phyloP scores from a whole-genome alignment of 2,113 vertebrate genomes.

The Actinemys pallida region DNA sequence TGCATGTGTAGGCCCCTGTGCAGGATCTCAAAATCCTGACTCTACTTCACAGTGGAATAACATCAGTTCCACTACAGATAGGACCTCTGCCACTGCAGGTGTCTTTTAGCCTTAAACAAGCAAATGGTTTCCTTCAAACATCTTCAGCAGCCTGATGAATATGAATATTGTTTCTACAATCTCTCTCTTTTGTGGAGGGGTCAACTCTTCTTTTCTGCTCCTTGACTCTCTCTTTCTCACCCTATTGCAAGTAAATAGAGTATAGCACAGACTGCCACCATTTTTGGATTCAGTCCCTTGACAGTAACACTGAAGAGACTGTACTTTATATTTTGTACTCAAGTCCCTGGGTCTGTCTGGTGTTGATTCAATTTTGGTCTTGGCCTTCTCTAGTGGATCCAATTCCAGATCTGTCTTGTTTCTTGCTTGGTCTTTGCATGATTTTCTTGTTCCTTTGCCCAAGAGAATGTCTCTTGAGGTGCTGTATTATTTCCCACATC shows the following conservation, averaged over 20 bases:
- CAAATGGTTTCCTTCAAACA: constrained; percentile 6
- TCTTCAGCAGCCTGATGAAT: neutral
- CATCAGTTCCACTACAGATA: neutral
- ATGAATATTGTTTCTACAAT: constrained; percentile 24
- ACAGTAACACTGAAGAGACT: constrained; percentile 8
- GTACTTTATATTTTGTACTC: neutral
- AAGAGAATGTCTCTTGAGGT: neutral
- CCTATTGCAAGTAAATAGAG: constrained; percentile 6
- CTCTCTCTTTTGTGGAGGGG: neutral
- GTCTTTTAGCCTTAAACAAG: neutral
- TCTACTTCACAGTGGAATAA: neutral
- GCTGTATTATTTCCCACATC: neutral
- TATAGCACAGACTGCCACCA: constrained; percentile 25
- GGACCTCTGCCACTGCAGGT: neutral
- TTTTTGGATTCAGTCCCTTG: constrained; percentile 42
- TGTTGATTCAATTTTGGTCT: neutral
- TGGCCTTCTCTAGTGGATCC: neutral
- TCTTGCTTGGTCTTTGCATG: neutral
- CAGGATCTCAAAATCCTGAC: neutral
- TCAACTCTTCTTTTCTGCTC: constrained; percentile 4
- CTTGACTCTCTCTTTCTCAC: neutral
- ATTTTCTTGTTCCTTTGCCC: neutral
- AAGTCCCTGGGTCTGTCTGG: neutral
- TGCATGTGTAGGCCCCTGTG: neutral
- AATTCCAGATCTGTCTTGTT: neutral